phyloP scores from a whole-genome alignment of 2,797 vertebrate genomes.

The Discoglossus pictus region DNA sequence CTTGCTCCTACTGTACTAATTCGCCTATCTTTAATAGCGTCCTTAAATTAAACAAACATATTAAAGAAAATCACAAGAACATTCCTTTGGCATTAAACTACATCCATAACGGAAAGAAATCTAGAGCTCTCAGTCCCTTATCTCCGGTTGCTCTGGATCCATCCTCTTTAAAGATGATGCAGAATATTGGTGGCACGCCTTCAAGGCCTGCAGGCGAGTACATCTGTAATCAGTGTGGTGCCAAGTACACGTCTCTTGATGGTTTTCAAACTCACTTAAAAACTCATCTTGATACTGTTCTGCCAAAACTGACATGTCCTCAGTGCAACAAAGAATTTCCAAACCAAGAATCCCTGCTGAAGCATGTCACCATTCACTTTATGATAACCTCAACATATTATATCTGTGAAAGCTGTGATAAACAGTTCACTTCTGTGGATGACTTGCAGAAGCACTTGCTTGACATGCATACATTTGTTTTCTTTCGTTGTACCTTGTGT shows the following conservation, averaged over 20 bases:
- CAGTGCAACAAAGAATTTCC: conserved; percentile 98
- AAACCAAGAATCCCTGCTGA: conserved; percentile 92
- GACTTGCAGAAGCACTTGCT: conserved; percentile 96
- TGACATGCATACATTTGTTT: conserved; percentile 98
- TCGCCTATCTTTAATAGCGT: conserved; percentile 98
- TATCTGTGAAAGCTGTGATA: conserved; percentile 97
- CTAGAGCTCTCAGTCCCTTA: conserved; percentile 90
- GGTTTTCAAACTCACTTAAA: conserved; percentile 98
- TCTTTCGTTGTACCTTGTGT: conserved; percentile 97
- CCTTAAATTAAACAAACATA: conserved; percentile 96
- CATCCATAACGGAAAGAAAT: conserved; percentile 95
- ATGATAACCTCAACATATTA: conserved; percentile 96
- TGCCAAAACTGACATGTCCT: conserved; percentile 90
- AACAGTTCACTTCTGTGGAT: conserved; percentile 95
- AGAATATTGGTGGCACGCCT: conserved; percentile 77
- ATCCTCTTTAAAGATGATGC: conserved; percentile 86
- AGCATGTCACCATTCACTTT: conserved; percentile 95
- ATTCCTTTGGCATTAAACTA: conserved; percentile 97
- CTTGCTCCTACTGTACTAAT: conserved; percentile 98
- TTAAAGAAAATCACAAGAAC: conserved; percentile 99
- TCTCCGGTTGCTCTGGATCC: conserved; percentile 92
- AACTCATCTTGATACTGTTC: conserved; percentile 90
- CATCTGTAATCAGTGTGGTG: conserved; percentile 97
- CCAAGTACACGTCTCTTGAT: conserved; percentile 93
- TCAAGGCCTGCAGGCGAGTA: conserved; percentile 86